A percentile compares a stretch with the other conserved stretches of the same genome.
These are phyloP conservation scores for Tetramorium alpestre DNA, from an alignment of 1,140 invertebrate genomes.

Conservation along the genomic window DNA sequence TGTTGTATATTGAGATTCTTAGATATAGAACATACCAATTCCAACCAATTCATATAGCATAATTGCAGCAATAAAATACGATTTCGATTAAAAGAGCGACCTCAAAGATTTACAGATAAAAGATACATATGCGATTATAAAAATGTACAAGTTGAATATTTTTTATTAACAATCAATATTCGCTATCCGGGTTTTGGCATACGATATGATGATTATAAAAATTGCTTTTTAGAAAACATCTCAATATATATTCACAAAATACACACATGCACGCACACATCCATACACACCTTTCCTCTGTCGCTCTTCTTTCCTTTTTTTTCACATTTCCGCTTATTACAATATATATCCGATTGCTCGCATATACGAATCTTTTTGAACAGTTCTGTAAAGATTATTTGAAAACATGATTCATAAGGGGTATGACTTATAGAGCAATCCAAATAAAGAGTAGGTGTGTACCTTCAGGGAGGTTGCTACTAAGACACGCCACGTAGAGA, in stretches of 20 bases:
- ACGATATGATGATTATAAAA: slow-evolving; percentile 61
- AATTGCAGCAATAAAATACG: slow-evolving; percentile 22
- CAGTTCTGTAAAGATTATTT: slow-evolving; percentile 54
- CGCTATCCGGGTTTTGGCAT: slow-evolving; percentile 36
- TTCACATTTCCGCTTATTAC: slow-evolving; percentile 39
- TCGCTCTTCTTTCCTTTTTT: neutral
- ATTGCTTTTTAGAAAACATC: slow-evolving; percentile 63
- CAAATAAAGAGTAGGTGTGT: too few relatives aligned
- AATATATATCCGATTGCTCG: slow-evolving; percentile 46
- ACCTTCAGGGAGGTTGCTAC: too few relatives aligned
- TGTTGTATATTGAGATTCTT: neutral
- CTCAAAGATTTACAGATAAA: slow-evolving; percentile 44
- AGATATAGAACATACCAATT: neutral
- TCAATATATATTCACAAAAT: slow-evolving; percentile 42
- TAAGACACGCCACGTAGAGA: too few relatives aligned
- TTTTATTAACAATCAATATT: slow-evolving; percentile 54
- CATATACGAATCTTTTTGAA: slow-evolving; percentile 48
- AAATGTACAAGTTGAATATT: slow-evolving; percentile 54
- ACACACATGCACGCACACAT: slow-evolving; percentile 1
- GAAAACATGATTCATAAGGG: slow-evolving; percentile 40
- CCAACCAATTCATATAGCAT: neutral
- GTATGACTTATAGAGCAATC: slow-evolving; percentile 29
- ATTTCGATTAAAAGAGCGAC: neutral
- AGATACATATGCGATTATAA: slow-evolving; percentile 35
- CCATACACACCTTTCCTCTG: neutral